Conservation (phyloP, 2,797 vertebrate species). For the Botia almorhae region DNA sequence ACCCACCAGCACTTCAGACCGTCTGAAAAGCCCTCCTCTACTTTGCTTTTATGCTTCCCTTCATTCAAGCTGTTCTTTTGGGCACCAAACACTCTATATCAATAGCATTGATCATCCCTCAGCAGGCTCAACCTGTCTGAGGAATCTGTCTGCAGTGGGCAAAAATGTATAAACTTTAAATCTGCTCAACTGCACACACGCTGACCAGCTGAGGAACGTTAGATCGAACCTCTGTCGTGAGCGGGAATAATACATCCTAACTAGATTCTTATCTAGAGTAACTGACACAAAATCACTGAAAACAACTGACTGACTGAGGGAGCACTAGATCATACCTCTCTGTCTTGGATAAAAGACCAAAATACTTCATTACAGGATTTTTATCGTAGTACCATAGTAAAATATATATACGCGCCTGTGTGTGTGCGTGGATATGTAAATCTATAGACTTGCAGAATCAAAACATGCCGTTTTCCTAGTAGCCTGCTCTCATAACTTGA, state of each 20-base stretch:
- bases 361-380: background rate
- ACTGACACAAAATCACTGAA: constrained; percentile 46
- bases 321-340: constrained; percentile 16
- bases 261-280: constrained; percentile 39
- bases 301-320: constrained; percentile 16
- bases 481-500: constrained; percentile 14
- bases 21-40: background rate
- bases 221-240: constrained; percentile 29
- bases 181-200: constrained; percentile 28
- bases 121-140: constrained; percentile 31
- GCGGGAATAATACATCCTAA: constrained; percentile 37
- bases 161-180: constrained; percentile 41
- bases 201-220: constrained; percentile 20
- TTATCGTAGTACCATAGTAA: background rate
- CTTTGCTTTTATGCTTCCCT: constrained; percentile 4
- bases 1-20: background rate
- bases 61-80: constrained; percentile 31
- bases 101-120: constrained; percentile 44
- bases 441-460: background rate
- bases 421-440: too few relatives aligned
- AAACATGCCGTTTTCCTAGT: background rate
- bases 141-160: constrained; percentile 25
- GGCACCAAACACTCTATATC: constrained; percentile 24
- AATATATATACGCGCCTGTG: too few relatives aligned
- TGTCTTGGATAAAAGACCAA: background rate